Percentiles rank a stretch among this genome's conserved stretches.
phyloP scores from a whole-genome alignment of 1,140 invertebrate species.

The Nasonia longicornis region DNA sequence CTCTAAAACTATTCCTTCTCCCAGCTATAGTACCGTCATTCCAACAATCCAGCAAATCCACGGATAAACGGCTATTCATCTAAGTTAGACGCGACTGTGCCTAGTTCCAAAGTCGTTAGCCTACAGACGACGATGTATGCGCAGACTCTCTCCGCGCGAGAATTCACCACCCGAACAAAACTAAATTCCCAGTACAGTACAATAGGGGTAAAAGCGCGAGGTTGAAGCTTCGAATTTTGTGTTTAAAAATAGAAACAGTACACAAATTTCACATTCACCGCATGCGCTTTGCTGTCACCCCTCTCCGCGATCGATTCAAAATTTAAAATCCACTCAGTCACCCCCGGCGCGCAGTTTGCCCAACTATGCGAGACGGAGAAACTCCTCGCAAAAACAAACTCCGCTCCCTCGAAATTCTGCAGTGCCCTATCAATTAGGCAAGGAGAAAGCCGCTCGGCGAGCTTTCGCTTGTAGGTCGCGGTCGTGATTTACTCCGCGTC shows the following conservation, averaged over 20 bases:
- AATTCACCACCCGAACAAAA: not conserved
- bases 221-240: not conserved
- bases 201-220: not conserved
- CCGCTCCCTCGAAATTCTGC: not conserved
- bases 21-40: not conserved
- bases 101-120: not conserved
- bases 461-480: conserved; percentile 30
- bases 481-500: conserved; percentile 22
- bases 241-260: not conserved
- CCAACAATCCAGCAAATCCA: not conserved
- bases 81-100: not conserved
- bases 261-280: too few species aligned
- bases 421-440: conserved; percentile 16
- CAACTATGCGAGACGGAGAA: not conserved
- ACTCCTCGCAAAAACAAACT: not conserved
- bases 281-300: too few species aligned
- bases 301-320: not conserved
- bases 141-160: not conserved
- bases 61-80: not conserved
- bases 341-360: not conserved
- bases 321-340: not conserved
- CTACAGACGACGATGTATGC: not conserved
- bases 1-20: not conserved
- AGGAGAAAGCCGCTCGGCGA: not conserved
- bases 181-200: too few species aligned